Percentiles rank a stretch among this genome's conserved stretches.
Conservation (phyloP, 2,888 invertebrate genomes). For the Cryptus armator region DNA sequence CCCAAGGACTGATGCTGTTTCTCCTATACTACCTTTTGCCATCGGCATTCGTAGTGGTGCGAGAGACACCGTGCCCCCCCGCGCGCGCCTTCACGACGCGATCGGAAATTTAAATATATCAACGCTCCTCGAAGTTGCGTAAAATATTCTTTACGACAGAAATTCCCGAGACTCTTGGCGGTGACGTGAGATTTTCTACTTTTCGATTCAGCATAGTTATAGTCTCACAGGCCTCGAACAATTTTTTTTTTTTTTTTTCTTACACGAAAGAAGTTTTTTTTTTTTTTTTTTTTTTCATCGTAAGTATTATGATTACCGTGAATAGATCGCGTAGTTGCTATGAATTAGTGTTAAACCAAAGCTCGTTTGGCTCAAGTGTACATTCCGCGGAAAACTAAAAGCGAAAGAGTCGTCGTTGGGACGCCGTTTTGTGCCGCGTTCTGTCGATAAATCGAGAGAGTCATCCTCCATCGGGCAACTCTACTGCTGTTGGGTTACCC, state of each 20-base stretch:
- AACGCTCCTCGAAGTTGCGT: conserved; percentile 71
- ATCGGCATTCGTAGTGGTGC: background rate
- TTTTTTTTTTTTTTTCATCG: too few species aligned
- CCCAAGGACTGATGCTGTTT: background rate
- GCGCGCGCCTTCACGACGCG: conserved; percentile 40
- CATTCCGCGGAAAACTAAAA: conserved; percentile 43
- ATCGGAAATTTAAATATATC: conserved; percentile 76
- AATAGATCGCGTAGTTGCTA: too few species aligned
- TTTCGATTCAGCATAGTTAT: conserved; percentile 53
- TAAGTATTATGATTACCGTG: too few species aligned
- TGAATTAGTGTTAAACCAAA: background rate
- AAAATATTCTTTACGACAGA: conserved; percentile 75
- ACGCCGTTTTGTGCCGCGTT: conserved; percentile 49
- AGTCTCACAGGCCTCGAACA: conserved; percentile 25
- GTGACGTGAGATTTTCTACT: conserved; percentile 29
- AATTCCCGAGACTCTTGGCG: conserved; percentile 54
- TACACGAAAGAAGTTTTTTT: background rate
- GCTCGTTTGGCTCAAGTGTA: background rate
- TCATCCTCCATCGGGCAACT: conserved; percentile 15
- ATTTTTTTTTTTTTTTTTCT: conserved; percentile 19
- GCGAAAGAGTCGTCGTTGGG: conserved; percentile 52
- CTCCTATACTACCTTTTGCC: background rate
- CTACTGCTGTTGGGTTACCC: conserved; percentile 24
- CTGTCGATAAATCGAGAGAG: conserved; percentile 63
- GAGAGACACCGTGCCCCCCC: background rate